phyloP scores from a whole-genome alignment of 2,797 vertebrate genomes.

The Melanotaenia trifasciata region DNA sequence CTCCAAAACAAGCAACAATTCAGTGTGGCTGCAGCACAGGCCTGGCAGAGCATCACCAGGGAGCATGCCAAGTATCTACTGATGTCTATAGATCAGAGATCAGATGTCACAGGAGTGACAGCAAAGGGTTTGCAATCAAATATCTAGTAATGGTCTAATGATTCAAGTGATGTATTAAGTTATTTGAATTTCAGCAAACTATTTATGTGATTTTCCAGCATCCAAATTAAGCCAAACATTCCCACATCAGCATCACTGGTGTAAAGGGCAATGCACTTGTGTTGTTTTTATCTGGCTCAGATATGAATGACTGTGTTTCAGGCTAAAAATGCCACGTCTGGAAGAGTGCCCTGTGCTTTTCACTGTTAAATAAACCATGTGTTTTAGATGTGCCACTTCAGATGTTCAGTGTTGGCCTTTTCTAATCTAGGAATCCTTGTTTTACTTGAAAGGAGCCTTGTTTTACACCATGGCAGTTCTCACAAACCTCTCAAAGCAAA shows the following conservation, averaged over 20 bases:
- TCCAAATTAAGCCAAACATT: conserved; percentile 5
- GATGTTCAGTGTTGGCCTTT: conserved; percentile 47
- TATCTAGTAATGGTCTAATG: conserved; percentile 14
- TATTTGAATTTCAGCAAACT: conserved; percentile 10
- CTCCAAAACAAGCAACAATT: conserved; percentile 61
- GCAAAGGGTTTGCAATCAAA: conserved; percentile 33
- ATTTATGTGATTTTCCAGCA: background rate
- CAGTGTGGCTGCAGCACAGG: conserved; percentile 59
- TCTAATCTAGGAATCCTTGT: conserved; percentile 59
- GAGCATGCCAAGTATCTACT: conserved; percentile 64
- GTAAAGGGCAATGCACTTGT: conserved; percentile 5
- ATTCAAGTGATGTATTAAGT: conserved; percentile 5
- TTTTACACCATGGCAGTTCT: conserved; percentile 49
- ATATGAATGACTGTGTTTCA: conserved; percentile 38
- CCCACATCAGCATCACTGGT: conserved; percentile 5
- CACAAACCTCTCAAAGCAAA: conserved; percentile 33
- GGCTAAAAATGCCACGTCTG: conserved; percentile 33
- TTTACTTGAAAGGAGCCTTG: conserved; percentile 52
- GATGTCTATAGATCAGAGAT: conserved; percentile 43
- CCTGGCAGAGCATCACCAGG: conserved; percentile 60
- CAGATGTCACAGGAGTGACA: conserved; percentile 33
- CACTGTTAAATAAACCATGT: conserved; percentile 57
- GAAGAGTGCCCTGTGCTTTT: conserved; percentile 18
- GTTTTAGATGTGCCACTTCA: conserved; percentile 57
- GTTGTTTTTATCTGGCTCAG: conserved; percentile 25